Base-by-base conservation (phyloP, 2,113 vertebrate genomes). In the Craseonycteris thonglongyai region DNA sequence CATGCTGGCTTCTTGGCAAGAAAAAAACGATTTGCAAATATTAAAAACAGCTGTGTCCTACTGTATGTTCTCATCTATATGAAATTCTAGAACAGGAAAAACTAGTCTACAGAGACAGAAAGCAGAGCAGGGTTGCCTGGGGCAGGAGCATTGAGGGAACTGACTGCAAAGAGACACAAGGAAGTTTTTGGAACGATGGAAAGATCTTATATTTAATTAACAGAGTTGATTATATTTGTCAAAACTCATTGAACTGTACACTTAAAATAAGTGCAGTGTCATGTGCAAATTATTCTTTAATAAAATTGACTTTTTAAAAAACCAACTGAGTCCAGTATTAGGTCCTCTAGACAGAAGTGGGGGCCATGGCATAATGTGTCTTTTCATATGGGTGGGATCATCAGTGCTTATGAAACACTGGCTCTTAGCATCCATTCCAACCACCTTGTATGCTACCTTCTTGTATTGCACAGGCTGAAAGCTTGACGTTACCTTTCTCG, bases 31-130 rank as follows among this genome's bases (percentile, higher is more conserved):
- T 18, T 61, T 80, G 35, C 4, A 88, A 51, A 75, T 84, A 90
- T 92, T 90, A 88, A 92, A 91, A 88, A 59, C n/a, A 94, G 51
- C 18, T 88, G 47, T 88, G 79, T 79, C 21, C 82, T 76, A 63
- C 28, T 86, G 24, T 42, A 88, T 83, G 75, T 0, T 84, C 90
- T 92, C 74, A 80, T 93, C 92, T 88, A 68, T 61, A 51, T 76
- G 61, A 90, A 86, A 84, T 80, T 88, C 68, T 51, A 80, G 66
- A 94, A 76, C 3, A 72, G 71, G 26, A 9, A 85, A 95, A 94
- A 78, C 33, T 45, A 83, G 33, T 76, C 61, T 42, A 10, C 11
- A 21, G 33, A 74, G 54, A 82, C 24, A 94, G 63, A 90, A 79
- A 81, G 35, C 13, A 86, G 11, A 76, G 66, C 26, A 86, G 10